Evolutionary conservation across 2,113 vertebrate genomes (phyloP).

Genomic region (Pristiophorus japonicus): DNA sequence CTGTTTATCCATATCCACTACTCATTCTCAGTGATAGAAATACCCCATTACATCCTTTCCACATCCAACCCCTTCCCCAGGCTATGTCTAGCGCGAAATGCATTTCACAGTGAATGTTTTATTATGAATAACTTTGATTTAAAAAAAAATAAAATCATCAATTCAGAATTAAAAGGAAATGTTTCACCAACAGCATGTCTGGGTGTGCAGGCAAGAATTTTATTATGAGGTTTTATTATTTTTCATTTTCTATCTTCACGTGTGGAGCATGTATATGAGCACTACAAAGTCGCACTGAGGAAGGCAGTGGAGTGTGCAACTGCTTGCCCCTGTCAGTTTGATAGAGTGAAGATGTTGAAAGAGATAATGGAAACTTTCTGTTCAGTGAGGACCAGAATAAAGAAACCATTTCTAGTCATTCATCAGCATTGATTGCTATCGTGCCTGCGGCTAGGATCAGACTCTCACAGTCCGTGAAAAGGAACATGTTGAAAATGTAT

Average conservation of each 20-base stretch:
- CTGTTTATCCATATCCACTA: no score
- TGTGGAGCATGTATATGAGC: conserved; percentile 56
- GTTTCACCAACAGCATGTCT: conserved; percentile 38
- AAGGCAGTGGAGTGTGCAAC: conserved; percentile 68
- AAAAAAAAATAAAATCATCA: not conserved
- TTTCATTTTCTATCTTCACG: conserved; percentile 53
- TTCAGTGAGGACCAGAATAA: conserved; percentile 78
- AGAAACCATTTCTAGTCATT: conserved; percentile 80
- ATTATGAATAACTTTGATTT: not conserved
- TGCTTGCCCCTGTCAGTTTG: conserved; percentile 79
- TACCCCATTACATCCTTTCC: not conserved
- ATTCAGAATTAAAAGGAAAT: conserved; percentile 42
- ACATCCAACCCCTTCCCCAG: not conserved
- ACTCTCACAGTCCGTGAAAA: conserved; percentile 52
- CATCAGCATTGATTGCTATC: conserved; percentile 84
- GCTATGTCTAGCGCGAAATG: not conserved
- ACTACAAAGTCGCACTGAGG: conserved; percentile 56
- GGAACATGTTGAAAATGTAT: conserved; percentile 47
- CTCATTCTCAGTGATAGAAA: not conserved
- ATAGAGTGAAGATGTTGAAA: conserved; percentile 89
- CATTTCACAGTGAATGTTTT: not conserved
- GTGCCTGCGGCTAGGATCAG: conserved; percentile 60
- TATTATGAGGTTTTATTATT: conserved; percentile 51
- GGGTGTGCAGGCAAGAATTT: conserved; percentile 45
- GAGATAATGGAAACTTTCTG: conserved; percentile 97